Base-by-base conservation (phyloP, 2,888 invertebrate species). In the Lasioglossum villosulum region DNA sequence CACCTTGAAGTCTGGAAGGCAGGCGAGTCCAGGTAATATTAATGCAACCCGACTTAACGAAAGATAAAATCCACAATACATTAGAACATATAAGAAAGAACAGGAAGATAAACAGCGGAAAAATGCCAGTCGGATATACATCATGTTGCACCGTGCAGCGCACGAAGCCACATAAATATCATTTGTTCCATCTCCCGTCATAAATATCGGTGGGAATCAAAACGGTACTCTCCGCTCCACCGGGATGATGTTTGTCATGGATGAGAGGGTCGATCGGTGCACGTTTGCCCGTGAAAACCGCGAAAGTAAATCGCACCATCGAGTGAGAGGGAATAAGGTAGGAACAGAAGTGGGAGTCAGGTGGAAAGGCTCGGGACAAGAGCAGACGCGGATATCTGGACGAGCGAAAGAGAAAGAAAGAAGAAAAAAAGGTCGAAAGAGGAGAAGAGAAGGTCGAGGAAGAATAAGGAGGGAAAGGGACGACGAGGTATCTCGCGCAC, bases 401-500 rank as follows among this genome's bases (percentile, higher is more conserved):
- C 52, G 52, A 52, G 52, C 3, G 63, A 16, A 16, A 63, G 63
- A 63, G 30, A 34, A 8, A 34, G 30, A 63, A 2, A 19, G 63
- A 34, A 59, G 56, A 42, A 45, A 19, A 19, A 71, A 42, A 56
- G 68, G 27, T 56, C 68, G 37, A 63, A 30, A 8, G 34, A 27
- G 45, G 56, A 71, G 59, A 48, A 71, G 70, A 42, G 73, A 34
- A 23, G 63, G 23, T 56, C 56, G n/a, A 4, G 74, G 71, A 83
- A 39, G 34, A 30, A 42, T 12, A n/a, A 52, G 59, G 34, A 37
- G 23, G 23, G 30, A 12, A 66, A 70, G 63, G 30, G 30, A 63
- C 56, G 63, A 37, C 37, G 74, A 71, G 72, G 82, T 86, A 81
- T 83, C 86, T 75, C 72, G 80, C 78, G 75, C 82, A 82, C 56